Evolutionary conservation across 2,113 vertebrate genomes (phyloP).

Genomic region (Erythrocercus mccallii): DNA sequence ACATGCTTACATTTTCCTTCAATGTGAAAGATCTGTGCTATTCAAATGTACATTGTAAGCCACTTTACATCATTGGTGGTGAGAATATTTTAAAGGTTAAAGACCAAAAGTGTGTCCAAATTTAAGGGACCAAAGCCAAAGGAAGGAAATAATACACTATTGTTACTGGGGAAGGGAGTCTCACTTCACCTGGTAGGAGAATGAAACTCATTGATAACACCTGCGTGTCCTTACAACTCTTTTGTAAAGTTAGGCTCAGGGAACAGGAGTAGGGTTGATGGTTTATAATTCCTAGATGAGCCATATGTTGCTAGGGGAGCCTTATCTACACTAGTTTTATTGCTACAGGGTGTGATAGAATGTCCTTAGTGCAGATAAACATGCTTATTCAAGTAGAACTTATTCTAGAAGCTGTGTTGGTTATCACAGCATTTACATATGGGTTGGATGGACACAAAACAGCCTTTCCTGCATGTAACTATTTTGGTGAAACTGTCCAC

Average conservation of each 20-base stretch:
- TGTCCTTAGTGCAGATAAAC: neutral
- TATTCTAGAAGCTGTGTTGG: neutral
- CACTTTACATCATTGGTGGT: neutral
- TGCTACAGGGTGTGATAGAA: neutral
- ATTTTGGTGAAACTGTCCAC: slow-evolving; percentile 1
- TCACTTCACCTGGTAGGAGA: neutral
- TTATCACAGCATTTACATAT: neutral
- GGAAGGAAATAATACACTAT: neutral
- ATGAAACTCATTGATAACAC: neutral
- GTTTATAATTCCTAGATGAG: neutral
- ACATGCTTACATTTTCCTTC: neutral
- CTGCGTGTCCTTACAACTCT: neutral
- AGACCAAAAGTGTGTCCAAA: neutral
- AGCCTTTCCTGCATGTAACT: slow-evolving; percentile 1
- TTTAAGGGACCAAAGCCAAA: neutral
- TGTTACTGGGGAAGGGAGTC: neutral
- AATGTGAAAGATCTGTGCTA: neutral
- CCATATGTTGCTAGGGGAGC: neutral
- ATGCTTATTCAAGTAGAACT: neutral
- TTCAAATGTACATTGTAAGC: neutral
- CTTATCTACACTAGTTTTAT: neutral
- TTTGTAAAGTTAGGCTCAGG: neutral
- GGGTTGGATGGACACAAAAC: neutral
- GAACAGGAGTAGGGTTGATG: neutral
- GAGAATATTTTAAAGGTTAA: neutral